A percentile compares a stretch with the other conserved stretches of the same genome.
These are phyloP conservation scores for Halichoerus grypus DNA, from an alignment of 2,113 vertebrate species.

Conservation along the genomic window DNA sequence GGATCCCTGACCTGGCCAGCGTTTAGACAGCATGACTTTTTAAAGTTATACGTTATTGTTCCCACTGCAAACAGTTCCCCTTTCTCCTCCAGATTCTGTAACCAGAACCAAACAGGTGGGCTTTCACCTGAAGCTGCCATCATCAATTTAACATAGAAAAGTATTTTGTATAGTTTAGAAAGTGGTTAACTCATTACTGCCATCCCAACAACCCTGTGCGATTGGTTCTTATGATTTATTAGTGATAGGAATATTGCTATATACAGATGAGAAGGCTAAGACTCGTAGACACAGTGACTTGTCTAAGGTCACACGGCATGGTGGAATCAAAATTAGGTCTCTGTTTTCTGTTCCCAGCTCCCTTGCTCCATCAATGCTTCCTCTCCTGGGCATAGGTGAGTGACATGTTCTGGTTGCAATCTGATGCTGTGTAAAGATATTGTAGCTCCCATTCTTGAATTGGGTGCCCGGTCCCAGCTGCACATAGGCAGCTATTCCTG, in stretches of 20 bases:
- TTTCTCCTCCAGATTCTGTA: neutral
- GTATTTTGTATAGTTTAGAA: neutral
- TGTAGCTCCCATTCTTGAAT: neutral
- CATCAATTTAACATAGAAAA: neutral
- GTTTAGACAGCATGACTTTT: neutral
- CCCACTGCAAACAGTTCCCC: neutral
- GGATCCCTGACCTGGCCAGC: too few species aligned
- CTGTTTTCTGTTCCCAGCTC: neutral
- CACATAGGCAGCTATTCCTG: neutral
- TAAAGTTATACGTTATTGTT: accelerated
- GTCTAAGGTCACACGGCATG: neutral
- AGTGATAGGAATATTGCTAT: neutral
- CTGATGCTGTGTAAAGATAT: neutral
- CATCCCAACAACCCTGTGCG: neutral
- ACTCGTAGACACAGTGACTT: neutral
- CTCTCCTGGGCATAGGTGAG: neutral
- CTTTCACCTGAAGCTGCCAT: neutral
- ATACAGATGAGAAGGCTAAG: neutral
- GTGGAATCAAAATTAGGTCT: neutral
- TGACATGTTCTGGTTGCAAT: neutral
- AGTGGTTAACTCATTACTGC: neutral
- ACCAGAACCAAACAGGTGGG: neutral
- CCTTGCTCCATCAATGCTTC: neutral
- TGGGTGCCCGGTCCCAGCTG: neutral
- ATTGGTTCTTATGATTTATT: neutral